Percentiles rank a stretch among this genome's conserved stretches.
Evolutionary conservation across 2,888 invertebrate species (phyloP).

Genomic region (Nomada fabriciana): DNA sequence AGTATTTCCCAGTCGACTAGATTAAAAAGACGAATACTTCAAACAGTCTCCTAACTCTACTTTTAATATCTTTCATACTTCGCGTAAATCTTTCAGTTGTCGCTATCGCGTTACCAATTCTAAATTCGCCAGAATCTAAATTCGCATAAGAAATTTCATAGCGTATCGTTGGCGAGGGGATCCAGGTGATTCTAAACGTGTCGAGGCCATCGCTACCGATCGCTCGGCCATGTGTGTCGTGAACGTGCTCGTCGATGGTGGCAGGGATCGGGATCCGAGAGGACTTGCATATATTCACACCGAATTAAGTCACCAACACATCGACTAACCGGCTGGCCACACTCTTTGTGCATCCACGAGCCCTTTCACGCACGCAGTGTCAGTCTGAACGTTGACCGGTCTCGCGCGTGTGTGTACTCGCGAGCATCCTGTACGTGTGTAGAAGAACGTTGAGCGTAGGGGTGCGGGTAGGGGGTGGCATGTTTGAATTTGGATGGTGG

Average conservation of each 20-base stretch:
- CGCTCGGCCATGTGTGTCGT: conserved; percentile 58
- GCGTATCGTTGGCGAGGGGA: background rate
- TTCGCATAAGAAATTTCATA: too few relatives aligned
- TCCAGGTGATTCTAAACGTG: conserved; percentile 17
- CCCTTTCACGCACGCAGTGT: conserved; percentile 76
- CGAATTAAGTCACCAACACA: conserved; percentile 82
- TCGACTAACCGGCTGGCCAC: conserved; percentile 65
- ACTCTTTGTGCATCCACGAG: conserved; percentile 77
- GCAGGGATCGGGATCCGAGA: conserved; percentile 70
- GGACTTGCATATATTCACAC: conserved; percentile 80
- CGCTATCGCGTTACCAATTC: too few relatives aligned
- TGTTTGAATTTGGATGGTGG: conserved; percentile 73
- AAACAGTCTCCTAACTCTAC: too few relatives aligned
- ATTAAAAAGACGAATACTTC: too few relatives aligned
- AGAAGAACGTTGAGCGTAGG: conserved; percentile 64
- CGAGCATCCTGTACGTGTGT: conserved; percentile 61
- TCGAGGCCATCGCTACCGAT: conserved; percentile 59
- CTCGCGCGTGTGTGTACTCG: conserved; percentile 30
- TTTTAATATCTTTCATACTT: too few relatives aligned
- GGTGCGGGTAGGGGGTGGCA: conserved; percentile 50
- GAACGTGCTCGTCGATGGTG: conserved; percentile 62
- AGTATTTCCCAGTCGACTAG: too few relatives aligned
- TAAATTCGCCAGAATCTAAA: too few relatives aligned
- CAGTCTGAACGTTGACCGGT: conserved; percentile 50
- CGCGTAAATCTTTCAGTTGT: too few relatives aligned